Base-by-base conservation (phyloP, 2,888 invertebrate species). In the Polydrusus pterygomalis region DNA sequence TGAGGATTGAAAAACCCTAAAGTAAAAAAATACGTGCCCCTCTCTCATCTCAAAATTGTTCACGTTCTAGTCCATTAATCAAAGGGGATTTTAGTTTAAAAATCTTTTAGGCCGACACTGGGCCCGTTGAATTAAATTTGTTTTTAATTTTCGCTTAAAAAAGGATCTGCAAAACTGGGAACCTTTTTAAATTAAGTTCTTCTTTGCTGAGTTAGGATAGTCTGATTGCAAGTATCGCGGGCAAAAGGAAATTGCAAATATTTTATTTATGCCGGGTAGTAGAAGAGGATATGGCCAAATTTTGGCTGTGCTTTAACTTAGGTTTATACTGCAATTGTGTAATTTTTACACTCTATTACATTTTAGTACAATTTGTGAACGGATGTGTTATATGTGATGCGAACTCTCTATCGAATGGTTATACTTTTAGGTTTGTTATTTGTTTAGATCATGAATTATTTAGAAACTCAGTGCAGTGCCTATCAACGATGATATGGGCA, bases 61-160 rank as follows among this genome's bases (percentile, higher is more conserved):
- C 74, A 74, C 74, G 74, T 74, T 74, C 69, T 56, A 58, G 60
- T 70, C 70, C 70, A 75, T 75, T 75, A 75, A 75, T 75, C 75
- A 75, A 75, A 69, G 47, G 60, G 74, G 70, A 70, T 70, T 70
- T 63, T 43, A 63, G 62, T 74, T 64, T 74, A 62, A 70, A 74
- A 63, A 63, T 70, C 74, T 74, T 51, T 73, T 47, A 69, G 74
- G 70, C 56, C 69, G 51, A 63, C 67, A 45, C 47, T 49, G 38
- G 70, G 64, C 56, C 34, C 56, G 69, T 69, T 74, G 69, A 74
- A 74, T 63, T 69, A 56, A 74, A 74, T 74, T 69, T 69, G 64
- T 69, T 70, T 74, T 74, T 74, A 69, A 74, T 74, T 74, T 70
- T 74, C 38, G 58, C 30, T 60, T 60, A 60, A 60, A 60, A 60